phyloP scores from a whole-genome alignment of 2,888 invertebrate genomes.

The Xylophagus ater region DNA sequence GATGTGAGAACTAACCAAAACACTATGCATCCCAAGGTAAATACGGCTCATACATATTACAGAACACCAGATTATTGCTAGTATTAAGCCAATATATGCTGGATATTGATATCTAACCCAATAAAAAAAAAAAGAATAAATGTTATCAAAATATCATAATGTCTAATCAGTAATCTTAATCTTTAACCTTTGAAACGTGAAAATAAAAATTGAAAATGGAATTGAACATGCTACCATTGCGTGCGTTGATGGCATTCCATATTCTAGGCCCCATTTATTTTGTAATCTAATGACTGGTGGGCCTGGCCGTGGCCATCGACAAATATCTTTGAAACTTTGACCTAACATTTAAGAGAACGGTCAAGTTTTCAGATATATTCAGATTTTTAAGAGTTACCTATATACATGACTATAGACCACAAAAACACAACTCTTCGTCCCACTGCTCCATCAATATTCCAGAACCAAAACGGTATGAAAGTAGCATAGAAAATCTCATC shows the following conservation, averaged over 20 bases:
- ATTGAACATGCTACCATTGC: conserved; percentile 84
- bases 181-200: conserved; percentile 51
- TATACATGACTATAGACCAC: conserved; percentile 75
- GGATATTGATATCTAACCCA: conserved; percentile 58
- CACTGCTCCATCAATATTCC: conserved; percentile 85
- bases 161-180: neutral
- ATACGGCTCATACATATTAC: conserved; percentile 75
- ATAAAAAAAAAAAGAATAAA: neutral
- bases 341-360: conserved; percentile 41
- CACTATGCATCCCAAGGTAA: conserved; percentile 89
- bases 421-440: conserved; percentile 70
- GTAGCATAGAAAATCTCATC: conserved; percentile 83
- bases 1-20: conserved; percentile 74
- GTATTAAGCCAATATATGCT: conserved; percentile 44
- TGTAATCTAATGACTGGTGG: conserved; percentile 76
- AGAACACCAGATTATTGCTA: conserved; percentile 57
- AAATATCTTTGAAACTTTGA: conserved; percentile 79
- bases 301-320: conserved; percentile 76
- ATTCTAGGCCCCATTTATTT: conserved; percentile 80
- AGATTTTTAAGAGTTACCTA: conserved; percentile 46
- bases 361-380: neutral
- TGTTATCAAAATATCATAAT: neutral
- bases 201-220: conserved; percentile 72
- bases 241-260: conserved; percentile 93
- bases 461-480: conserved; percentile 90